Evolutionary conservation across 2,797 vertebrate genomes (phyloP).

Genomic region (Diglossa cyanea): DNA sequence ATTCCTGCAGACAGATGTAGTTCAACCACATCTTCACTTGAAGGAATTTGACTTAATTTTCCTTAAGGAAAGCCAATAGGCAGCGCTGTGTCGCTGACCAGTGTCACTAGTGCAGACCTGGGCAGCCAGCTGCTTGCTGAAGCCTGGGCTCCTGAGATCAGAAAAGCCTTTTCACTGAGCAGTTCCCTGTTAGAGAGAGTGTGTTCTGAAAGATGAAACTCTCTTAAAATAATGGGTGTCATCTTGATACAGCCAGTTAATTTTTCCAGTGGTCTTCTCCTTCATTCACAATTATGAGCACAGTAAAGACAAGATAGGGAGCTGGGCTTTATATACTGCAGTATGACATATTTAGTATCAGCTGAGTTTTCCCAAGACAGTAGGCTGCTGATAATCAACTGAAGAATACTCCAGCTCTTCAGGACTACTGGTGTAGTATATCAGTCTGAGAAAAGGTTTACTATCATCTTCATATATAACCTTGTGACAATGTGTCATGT

Average conservation of each 20-base stretch:
- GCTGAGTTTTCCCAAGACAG: neutral
- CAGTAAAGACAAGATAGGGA: neutral
- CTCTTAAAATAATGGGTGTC: neutral
- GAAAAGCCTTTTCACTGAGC: neutral
- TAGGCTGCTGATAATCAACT: neutral
- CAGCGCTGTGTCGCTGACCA: neutral
- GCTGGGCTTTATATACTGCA: neutral
- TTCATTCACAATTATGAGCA: neutral
- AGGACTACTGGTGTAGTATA: neutral
- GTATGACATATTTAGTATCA: neutral
- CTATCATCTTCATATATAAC: neutral
- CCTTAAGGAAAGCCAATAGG: neutral
- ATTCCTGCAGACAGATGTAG: neutral
- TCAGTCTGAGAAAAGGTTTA: neutral
- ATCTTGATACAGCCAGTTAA: neutral
- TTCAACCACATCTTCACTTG: neutral
- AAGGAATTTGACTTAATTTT: neutral
- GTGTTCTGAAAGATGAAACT: neutral
- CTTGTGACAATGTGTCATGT: neutral
- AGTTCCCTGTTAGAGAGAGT: neutral
- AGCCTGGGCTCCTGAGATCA: neutral
- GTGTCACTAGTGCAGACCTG: neutral
- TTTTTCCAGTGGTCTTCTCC: neutral
- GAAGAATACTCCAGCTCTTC: neutral
- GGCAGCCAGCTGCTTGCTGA: neutral